phyloP scores from a whole-genome alignment of 23 tunicate species.

The Styela clava region DNA sequence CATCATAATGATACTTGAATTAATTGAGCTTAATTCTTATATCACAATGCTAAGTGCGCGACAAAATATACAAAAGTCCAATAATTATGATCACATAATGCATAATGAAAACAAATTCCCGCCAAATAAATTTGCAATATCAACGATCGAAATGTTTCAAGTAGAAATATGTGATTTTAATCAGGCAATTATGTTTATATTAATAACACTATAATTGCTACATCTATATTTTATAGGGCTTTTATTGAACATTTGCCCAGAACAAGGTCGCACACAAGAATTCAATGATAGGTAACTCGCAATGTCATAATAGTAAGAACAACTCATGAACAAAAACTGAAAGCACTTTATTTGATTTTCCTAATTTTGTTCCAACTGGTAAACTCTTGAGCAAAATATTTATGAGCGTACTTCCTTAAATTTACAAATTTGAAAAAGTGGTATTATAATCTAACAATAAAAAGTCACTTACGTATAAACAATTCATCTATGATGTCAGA shows the following conservation, averaged over 20 bases:
- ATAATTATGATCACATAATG: not conserved
- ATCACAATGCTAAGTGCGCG: not conserved
- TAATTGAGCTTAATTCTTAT: constrained; percentile 2
- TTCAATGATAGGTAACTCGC: no score
- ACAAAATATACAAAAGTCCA: not conserved
- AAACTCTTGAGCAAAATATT: no score
- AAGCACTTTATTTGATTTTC: no score
- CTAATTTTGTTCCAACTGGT: no score
- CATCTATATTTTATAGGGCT: no score
- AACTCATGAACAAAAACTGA: no score
- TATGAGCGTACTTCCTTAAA: no score
- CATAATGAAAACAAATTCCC: not conserved
- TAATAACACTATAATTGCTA: no score
- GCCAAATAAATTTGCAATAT: not conserved
- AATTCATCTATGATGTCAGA: not conserved
- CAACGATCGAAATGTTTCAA: not conserved
- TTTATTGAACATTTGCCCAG: no score
- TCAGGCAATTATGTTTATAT: not conserved
- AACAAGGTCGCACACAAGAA: no score
- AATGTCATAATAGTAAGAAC: no score
- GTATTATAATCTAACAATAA: not conserved
- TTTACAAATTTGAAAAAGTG: no score
- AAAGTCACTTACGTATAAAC: not conserved
- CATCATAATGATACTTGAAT: constrained; percentile 27
- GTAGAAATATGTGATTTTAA: not conserved